These are phyloP conservation scores for Saxidomus purpurata DNA, from an alignment of 1,140 invertebrate species.

Conservation along the genomic window DNA sequence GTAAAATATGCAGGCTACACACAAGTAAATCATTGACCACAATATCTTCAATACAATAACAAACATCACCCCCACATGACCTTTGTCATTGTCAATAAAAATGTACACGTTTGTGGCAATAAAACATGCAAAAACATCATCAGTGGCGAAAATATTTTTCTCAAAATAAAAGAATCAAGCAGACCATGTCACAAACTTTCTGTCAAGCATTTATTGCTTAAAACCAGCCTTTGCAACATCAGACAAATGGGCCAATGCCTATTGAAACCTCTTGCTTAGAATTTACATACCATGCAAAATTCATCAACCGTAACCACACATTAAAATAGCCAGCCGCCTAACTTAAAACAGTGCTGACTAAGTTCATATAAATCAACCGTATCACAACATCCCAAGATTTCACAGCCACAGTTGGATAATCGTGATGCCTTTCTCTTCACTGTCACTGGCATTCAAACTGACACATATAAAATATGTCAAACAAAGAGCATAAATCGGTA, in stretches of 20 bases:
- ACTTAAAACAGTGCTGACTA: too few relatives aligned
- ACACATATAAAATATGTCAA: too few relatives aligned
- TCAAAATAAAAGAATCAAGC: conserved; percentile 8
- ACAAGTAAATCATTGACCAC: conserved; percentile 17
- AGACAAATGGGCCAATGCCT: too few relatives aligned
- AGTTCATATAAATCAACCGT: not conserved
- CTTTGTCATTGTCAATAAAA: not conserved
- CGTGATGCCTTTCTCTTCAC: too few relatives aligned
- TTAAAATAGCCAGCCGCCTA: too few relatives aligned
- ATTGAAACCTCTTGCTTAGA: too few relatives aligned
- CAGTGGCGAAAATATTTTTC: not conserved
- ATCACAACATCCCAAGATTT: not conserved
- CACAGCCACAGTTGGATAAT: too few relatives aligned
- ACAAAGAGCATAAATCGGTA: too few relatives aligned
- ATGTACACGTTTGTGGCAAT: not conserved
- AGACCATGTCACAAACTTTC: not conserved
- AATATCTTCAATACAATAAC: not conserved
- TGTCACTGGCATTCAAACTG: too few relatives aligned
- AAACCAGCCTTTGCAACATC: not conserved
- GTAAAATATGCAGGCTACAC: not conserved
- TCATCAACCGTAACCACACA: not conserved
- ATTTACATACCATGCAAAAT: not conserved
- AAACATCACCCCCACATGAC: not conserved
- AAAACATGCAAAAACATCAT: conserved; percentile 5
- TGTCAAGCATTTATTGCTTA: not conserved